These are phyloP conservation scores for Leucophenga maculata DNA, from an alignment of 2,888 invertebrate species.

Conservation along the genomic window DNA sequence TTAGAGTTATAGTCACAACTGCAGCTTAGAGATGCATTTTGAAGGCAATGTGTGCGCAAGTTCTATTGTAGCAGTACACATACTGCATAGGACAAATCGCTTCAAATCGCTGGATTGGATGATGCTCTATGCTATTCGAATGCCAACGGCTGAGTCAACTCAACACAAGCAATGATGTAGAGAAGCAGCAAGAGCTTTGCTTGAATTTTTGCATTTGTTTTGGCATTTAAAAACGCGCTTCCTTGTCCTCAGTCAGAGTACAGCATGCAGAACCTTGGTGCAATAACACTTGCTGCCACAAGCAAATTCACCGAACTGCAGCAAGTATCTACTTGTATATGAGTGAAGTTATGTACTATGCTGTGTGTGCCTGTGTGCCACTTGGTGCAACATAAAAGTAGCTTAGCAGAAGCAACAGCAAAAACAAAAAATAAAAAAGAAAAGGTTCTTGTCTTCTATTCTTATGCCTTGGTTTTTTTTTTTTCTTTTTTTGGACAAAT, in stretches of 20 bases:
- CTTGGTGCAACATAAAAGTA: constrained; percentile 48
- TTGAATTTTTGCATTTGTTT: constrained; percentile 66
- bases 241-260: constrained; percentile 50
- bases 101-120: constrained; percentile 28
- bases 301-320: neutral
- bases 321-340: constrained; percentile 1
- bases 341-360: constrained; percentile 32
- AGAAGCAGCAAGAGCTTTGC: constrained; percentile 45
- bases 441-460: constrained; percentile 17
- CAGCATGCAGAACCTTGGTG: constrained; percentile 41
- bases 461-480: constrained; percentile 17
- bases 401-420: neutral
- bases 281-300: neutral
- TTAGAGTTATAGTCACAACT: neutral
- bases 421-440: too few relatives aligned
- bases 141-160: constrained; percentile 14
- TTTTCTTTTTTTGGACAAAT: constrained; percentile 48
- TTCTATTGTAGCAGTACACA: constrained; percentile 13
- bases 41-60: constrained; percentile 35
- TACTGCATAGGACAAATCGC: constrained; percentile 23
- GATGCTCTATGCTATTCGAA: constrained; percentile 21
- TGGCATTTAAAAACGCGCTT: constrained; percentile 65
- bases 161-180: neutral
- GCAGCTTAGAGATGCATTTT: constrained; percentile 63
- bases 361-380: constrained; percentile 47